Base-by-base conservation (phyloP, 2,888 invertebrate genomes). In the Perdita meconis region DNA sequence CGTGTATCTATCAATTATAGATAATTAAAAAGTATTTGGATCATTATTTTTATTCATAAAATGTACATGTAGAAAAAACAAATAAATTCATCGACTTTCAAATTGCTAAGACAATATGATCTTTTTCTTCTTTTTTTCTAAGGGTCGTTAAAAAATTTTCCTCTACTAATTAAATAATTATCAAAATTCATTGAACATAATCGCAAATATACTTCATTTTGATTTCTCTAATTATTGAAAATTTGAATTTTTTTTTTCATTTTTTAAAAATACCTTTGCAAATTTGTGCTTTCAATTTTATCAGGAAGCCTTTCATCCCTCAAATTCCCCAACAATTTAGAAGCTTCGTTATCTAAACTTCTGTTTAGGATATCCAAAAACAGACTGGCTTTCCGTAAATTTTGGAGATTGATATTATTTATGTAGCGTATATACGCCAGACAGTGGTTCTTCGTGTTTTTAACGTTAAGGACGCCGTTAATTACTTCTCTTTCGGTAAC, bases 401-500 rank as follows among this genome's bases (percentile, higher is more conserved):
- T 98, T 92, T 98, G 98, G 40, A 98, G 94, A 92, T 99, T 99
- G 74, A 99, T 99, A 91, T 99, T 98, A 93, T 98, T 98, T 91
- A 99, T 99, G 92, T 98, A 98, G 68, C 99, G 94, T 2, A 97
- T 95, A 92, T 99, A 99, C 0, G 98, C 98, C 51, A 99, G 93
- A 87, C 98, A 98, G 92, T 99, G 98, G 89, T 98, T 98, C 91
- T 97, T 97, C 0, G 98, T 98, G 90, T 98, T 98, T 89, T 97
- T 97, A 0, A 98, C 98, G 89, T 96, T 97, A 19, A 99, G 93
- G 4, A 99, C 95, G 0, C 99, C 99, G 89, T 98, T 98, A 85
- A 98, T 98, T 0, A 99, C 98, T 93, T 99, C 99, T 53, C 99
- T 94, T 93, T 99, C 99, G 1, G 99, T 99, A 26, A 99, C 99